phyloP scores from a whole-genome alignment of 1,140 invertebrate genomes.

The Monomorium pharaonis region DNA sequence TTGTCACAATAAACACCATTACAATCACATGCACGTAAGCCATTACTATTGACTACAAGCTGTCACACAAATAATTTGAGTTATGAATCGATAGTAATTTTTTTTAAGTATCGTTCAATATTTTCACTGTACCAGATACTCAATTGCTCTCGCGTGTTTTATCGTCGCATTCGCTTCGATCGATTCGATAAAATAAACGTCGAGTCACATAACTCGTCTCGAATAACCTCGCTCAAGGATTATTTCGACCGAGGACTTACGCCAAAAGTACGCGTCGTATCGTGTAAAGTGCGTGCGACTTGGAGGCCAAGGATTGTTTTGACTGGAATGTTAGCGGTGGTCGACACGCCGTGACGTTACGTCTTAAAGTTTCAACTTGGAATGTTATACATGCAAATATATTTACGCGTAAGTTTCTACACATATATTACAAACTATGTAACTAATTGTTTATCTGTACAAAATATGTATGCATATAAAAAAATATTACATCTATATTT shows the following conservation, averaged over 20 bases:
- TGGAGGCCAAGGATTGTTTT: constrained; percentile 3
- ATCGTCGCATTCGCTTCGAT: not conserved
- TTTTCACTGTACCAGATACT: not conserved
- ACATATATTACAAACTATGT: not conserved
- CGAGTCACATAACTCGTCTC: not conserved
- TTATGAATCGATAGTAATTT: not conserved
- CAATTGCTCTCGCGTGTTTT: not conserved
- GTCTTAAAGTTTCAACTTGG: not conserved
- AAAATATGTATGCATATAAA: not conserved
- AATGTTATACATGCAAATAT: not conserved
- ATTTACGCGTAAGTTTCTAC: not conserved
- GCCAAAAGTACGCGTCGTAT: not conserved
- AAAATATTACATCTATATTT: not conserved
- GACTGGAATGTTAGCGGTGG: not conserved
- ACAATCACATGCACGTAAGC: no score
- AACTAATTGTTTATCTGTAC: not conserved
- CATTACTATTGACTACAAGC: not conserved
- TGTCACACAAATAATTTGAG: not conserved
- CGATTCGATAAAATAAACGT: not conserved
- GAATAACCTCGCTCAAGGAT: not conserved
- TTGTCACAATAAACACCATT: not conserved
- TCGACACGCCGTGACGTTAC: not conserved
- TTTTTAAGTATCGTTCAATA: not conserved
- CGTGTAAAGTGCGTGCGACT: not conserved
- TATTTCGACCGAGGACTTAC: not conserved